Base-by-base conservation (phyloP, 37 sponge, comb jelly and placozoan genomes). In the Bolinopsis microptera region DNA sequence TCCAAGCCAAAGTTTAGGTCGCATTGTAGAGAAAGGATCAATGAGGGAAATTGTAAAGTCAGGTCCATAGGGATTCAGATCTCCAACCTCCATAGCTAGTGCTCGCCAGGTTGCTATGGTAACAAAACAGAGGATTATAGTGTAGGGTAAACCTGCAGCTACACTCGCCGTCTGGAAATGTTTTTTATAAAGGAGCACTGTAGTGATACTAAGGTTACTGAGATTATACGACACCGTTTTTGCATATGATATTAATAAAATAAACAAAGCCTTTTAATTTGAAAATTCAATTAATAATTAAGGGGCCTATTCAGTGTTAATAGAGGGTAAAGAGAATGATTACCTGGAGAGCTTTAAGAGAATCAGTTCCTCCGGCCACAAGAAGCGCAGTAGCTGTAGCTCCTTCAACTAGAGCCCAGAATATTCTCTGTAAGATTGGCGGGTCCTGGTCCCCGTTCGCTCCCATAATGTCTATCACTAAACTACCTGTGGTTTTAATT, bases 331-430 rank as follows among this genome's bases (percentile, higher is more conserved):
- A n/a, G n/a, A n/a, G n/a, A n/a, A n/a, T n/a, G 13, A 13, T 39
- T 23, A 86, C 90, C 90, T 86, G 90, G 0, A 86, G 90, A 86
- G 90, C 90, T 18, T 26, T 0, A 18, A 86, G 90, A 37, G 90
- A 39, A 2, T 86, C 67, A 2, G 3, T 41, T 3, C 90, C 90
- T 33, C 90, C 90, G 18, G 90, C 90, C 24, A 86, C 90, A 27
- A 86, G 26, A 37, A 86, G 90, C 13, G 90, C 90, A 40, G 90
- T 86, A 26, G 90, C 90, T 18, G 90, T 86, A 40, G 90, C 90
- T 24, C 90, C 90, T 61, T 86, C 90, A 9, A 86, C 67, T 61
- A 86, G 61, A 8, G 90, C 90, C 90, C 90, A 86, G 90, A 86
- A 40, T 41, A 86, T 27, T 26, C 90, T 86, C 67, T 86, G 90